Conservation (phyloP, 2,888 invertebrate genomes). For the Zhuqinia jingwanae region DNA sequence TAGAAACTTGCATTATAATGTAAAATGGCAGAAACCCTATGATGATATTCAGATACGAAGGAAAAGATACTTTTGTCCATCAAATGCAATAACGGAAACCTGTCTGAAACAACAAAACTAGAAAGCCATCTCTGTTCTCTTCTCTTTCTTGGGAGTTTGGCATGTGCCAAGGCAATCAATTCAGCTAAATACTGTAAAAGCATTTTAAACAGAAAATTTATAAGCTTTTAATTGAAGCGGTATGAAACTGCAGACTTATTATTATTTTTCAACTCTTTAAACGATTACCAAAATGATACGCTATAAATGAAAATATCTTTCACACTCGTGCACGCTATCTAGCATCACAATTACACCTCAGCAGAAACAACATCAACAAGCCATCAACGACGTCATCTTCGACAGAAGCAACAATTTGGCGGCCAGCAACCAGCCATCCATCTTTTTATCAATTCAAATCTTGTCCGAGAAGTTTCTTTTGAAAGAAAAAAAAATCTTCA, state of each 20-base stretch:
- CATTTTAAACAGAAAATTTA: conserved; percentile 39
- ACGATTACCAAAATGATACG: conserved; percentile 20
- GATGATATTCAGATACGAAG: too few relatives aligned
- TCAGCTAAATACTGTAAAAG: conserved; percentile 29
- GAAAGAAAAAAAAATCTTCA: conserved; percentile 12
- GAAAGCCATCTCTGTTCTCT: too few relatives aligned
- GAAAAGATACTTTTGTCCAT: background rate
- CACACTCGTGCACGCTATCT: conserved; percentile 17
- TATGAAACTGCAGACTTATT: conserved; percentile 24
- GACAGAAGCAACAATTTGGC: conserved; percentile 36
- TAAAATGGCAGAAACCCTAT: too few relatives aligned
- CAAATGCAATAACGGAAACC: conserved; percentile 30
- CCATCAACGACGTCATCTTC: background rate
- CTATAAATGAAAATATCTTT: conserved; percentile 49
- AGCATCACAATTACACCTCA: background rate
- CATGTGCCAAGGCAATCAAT: conserved; percentile 56
- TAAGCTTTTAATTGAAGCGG: conserved; percentile 47
- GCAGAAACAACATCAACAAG: conserved; percentile 19
- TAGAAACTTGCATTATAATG: too few relatives aligned
- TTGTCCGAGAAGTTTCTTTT: conserved; percentile 34
- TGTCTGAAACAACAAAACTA: conserved; percentile 20
- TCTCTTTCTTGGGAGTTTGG: conserved; percentile 38
- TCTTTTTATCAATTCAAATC: conserved; percentile 44
- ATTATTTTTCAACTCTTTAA: conserved; percentile 23
- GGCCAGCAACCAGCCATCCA: conserved; percentile 1